phyloP scores from a whole-genome alignment of 2,888 invertebrate species.

The Drosophila borealis region DNA sequence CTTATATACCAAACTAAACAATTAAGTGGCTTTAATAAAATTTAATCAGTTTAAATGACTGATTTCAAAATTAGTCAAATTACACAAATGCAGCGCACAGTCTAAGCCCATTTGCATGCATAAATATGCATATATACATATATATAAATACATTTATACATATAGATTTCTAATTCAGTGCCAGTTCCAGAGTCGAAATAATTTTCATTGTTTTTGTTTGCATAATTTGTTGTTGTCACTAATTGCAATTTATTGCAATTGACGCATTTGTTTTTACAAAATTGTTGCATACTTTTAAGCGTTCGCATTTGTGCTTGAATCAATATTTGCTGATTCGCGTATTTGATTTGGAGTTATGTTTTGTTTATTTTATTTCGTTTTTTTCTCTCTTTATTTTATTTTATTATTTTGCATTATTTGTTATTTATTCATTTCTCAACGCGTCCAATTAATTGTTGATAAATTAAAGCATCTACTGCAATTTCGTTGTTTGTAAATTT shows the following conservation, averaged over 20 bases:
- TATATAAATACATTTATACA: neutral
- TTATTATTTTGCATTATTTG: neutral
- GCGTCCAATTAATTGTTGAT: slow-evolving; percentile 61
- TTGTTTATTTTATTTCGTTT: slow-evolving; percentile 25
- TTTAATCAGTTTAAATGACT: too few species aligned
- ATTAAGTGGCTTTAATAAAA: too few species aligned
- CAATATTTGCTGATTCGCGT: slow-evolving; percentile 48
- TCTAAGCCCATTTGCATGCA: too few species aligned
- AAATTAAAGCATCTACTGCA: slow-evolving; percentile 56
- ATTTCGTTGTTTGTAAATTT: slow-evolving; percentile 21
- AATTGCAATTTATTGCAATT: slow-evolving; percentile 27
- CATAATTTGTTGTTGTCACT: neutral
- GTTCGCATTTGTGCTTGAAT: slow-evolving; percentile 23
- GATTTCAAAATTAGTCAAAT: too few species aligned
- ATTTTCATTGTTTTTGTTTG: neutral
- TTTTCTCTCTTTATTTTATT: slow-evolving; percentile 28
- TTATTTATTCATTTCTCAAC: slow-evolving; percentile 24
- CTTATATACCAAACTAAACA: too few species aligned
- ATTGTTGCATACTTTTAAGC: slow-evolving; percentile 53
- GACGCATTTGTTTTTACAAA: slow-evolving; percentile 23
- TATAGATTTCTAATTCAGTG: neutral
- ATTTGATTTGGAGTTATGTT: slow-evolving; percentile 57
- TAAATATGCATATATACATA: neutral
- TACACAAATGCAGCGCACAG: too few species aligned
- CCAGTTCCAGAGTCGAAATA: neutral